Evolutionary conservation across 1,140 invertebrate genomes (phyloP), one percentile per base, ranked within the genome.

Genomic region (Nephotettix cincticeps): DNA sequence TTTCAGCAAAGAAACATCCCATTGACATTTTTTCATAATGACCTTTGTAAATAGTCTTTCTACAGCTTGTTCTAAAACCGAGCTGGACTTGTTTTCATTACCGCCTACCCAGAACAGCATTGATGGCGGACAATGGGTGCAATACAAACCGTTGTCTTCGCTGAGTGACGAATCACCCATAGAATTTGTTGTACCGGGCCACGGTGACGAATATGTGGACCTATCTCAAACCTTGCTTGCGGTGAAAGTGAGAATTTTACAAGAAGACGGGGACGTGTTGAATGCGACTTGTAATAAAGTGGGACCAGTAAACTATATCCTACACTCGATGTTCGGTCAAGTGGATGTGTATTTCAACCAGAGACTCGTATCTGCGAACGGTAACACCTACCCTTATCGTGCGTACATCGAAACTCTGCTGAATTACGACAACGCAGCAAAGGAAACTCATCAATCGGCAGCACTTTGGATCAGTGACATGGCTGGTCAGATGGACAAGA

Each of bases 121-220:
- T n/a, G n/a, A n/a, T n/a, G n/a, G n/a, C n/a, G n/a, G n/a, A 9
- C 9, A 76, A 43, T 80, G 74, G 75, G 69, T 81, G 36, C 74
- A 81, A 71, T 82, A 81, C 73, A 81, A 82, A 71, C 80, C 80
- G 11, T 77, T 82, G 69, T 80, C 79, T 17, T 78, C 77, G 0
- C 61, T 83, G 6, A 73, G 68, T 1, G 75, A 80, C 28, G 74
- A 80, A 72, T 76, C 77, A n/a, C 80, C 77, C 0, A 77, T 83
- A 28, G 78, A 82, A 71, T 84, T 84, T 77, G 71, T 78, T 58
- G 72, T 83, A 30, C 77, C 75, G 23, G 78, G 77, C 0, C 68
- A 75, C 32, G 76, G 77, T 19, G 77, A 80, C 54, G 76, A 82
- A 56, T 82, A 83, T 72, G 73, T 80, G 4, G 78, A 82, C 74